Evolutionary conservation across 1,140 invertebrate genomes (phyloP), one percentile per base, ranked within the genome.

Genomic region (Lethocerus indicus): DNA sequence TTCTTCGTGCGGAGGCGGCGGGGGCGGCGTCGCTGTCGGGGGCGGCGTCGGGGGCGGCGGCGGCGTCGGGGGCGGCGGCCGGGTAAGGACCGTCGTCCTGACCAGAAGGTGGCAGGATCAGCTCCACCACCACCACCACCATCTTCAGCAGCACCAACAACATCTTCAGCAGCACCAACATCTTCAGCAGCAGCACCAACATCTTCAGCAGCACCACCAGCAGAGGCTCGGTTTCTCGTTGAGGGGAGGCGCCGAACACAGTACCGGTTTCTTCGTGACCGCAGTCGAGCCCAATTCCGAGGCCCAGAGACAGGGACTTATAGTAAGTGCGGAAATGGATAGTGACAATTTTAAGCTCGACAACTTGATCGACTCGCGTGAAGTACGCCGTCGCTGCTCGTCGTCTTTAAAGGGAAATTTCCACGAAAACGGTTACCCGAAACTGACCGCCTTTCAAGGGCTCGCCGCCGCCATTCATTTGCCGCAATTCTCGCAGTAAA

Each of bases 241-340:
- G n/a, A 72, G 89, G 1, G 89, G 89, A 47, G 90, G 91, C 2
- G 71, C 79, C 47, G 91, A 95, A 64, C 87, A 92, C 66, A 84
- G 85, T 12, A 87, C 87, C 0, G 91, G 90, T 24, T 86, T 94
- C 66, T 95, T 89, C 68, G 81, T 95, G 27, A 90, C 87, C 12
- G 77, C 83, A 56, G 81, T 96, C 3, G 82, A 89, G 49, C 74
- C 78, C 2, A 81, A 79, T 18, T 87, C 88, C 1, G 85, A 92
- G 60, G 87, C 87, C 7, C 75, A 87, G 57, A 66, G 73, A 32
- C 81, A 86, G 64, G 89, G 89, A 58, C 67, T 95, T 3, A 79
- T 76, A 75, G 90, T 93, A 71, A 73, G 70, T 66, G 42, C n/a
- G n/a, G n/a, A n/a, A n/a, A n/a, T n/a, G n/a, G n/a, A n/a, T n/a